Evolutionary conservation across 2,888 invertebrate species (phyloP).

Genomic region (Chymomyza procnemis): DNA sequence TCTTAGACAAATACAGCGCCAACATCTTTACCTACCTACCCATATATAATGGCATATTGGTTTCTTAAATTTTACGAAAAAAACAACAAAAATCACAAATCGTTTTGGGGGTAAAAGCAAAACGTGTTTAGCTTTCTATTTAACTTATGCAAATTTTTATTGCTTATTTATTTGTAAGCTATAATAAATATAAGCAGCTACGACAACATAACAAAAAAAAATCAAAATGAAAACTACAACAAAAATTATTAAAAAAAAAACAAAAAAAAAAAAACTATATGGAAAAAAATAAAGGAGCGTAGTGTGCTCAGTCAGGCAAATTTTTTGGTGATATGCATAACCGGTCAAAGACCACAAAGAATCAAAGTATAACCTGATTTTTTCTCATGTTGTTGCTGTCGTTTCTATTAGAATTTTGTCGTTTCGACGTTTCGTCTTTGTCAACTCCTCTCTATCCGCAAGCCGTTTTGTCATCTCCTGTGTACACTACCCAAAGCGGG

Average conservation of each 20-base stretch:
- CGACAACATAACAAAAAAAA: slow-evolving; percentile 23
- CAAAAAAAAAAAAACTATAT: slow-evolving; percentile 19
- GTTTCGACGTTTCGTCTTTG: not conserved
- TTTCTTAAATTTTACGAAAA: not conserved
- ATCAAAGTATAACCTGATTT: slow-evolving; percentile 36
- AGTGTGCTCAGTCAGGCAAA: slow-evolving; percentile 1
- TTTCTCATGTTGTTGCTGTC: not conserved
- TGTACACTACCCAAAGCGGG: not conserved
- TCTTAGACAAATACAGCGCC: not conserved
- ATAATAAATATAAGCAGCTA: slow-evolving; percentile 47
- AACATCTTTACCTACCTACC: slow-evolving; percentile 26
- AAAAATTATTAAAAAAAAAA: slow-evolving; percentile 16
- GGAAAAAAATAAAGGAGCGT: slow-evolving; percentile 38
- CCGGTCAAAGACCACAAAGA: slow-evolving; percentile 56
- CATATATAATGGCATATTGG: slow-evolving; percentile 1
- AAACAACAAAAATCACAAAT: slow-evolving; percentile 6
- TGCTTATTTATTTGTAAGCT: slow-evolving; percentile 64
- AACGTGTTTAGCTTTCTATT: slow-evolving; percentile 73
- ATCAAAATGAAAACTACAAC: no score
- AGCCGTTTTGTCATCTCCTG: not conserved
- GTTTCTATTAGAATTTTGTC: not conserved
- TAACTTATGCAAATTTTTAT: slow-evolving; percentile 67
- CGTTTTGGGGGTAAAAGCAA: slow-evolving; percentile 64
- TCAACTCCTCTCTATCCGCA: no score
- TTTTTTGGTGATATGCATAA: slow-evolving; percentile 57